Evolutionary conservation across 2,113 vertebrate genomes (phyloP), one percentile per base, ranked within the genome.

Genomic region (Okapia johnstoni): DNA sequence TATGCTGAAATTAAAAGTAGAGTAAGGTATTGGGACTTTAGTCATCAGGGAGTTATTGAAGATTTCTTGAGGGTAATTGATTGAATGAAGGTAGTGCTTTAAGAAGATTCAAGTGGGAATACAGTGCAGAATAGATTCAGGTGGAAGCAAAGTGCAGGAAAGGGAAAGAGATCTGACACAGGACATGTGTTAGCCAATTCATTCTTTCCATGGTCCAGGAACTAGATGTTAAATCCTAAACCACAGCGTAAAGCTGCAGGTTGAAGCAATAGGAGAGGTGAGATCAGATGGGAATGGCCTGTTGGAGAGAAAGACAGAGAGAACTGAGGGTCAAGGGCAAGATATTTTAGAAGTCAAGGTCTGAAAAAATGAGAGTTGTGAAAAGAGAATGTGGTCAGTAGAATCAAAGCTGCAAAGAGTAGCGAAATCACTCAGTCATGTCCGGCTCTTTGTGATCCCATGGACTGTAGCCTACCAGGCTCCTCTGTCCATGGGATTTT

Each of bases 381-480:
- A 36, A 84, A 73, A 36, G 58, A 14, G 13, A 3, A 12, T 48
- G 11, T 40, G 1, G 26, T 14, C 3, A 5, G 33, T 89, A 80
- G 70, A 73, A 23, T 80, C 50, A 70, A 90, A 54, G 14, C 90
- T 90, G 6, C 85, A 70, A 60, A 90, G 58, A 33, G 43, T 43
- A 17, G 4, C 19, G 66, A 40, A 73, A n/a, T 73, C 1, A 23
- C 6, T 40, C 36, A 73, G 19, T 40, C 36, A 25, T 13, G 21
- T 73, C 21, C 0, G 1, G 40, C 19, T 70, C 66, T 46, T 46
- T 36, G 4, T 0, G 1, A 6, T 12, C 19, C n/a, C 66, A 73
- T 25, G 66, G 66, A 73, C 66, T 73, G 21, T 13, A 25, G 36
- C 36, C 36, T 40, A 73, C 66, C 21, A 40, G 66, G 19, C 21